Evolutionary conservation across 2,888 invertebrate genomes (phyloP), one percentile per base, ranked within the genome.

Genomic region (Ramazzottius varieornatus): DNA sequence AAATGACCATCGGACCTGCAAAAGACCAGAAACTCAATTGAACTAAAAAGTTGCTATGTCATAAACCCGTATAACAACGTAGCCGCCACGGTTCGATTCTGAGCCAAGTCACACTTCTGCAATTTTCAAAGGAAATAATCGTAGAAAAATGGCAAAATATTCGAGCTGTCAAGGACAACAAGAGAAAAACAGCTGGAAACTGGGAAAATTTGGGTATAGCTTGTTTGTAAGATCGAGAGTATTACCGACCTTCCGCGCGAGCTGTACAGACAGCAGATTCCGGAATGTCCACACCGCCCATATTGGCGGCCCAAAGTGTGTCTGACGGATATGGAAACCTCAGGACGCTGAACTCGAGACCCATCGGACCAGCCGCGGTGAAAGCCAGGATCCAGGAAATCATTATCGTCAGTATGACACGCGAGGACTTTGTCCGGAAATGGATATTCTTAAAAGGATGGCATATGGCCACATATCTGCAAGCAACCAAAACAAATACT

Each of bases 401-500:
- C 8, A 54, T 54, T 54, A 54, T 54, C 54, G 54, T 54, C 54
- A 54, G 29, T n/a, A 54, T 54, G 54, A 54, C 54, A 54, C 54
- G 54, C 54, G 54, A 54, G 4, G 54, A 54, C 29, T 54, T 54
- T 24, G 54, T 54, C 54, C 54, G 54, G 54, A 54, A 54, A 54
- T 54, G 54, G 24, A 54, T 54, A 54, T 54, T 54, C 29, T 54
- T 54, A 54, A 54, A 54, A 4, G 54, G 54, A 29, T 54, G 54
- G 29, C 54, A 54, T 54, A 54, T 54, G 54, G 54, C 54, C 8
- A 54, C 24, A 24, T 54, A 54, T 29, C 54, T 40, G 40, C 20
- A n/a, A n/a, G n/a, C n/a, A n/a, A n/a, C n/a, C n/a, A n/a, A n/a
- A n/a, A n/a, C n/a, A n/a, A n/a, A n/a, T n/a, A n/a, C n/a, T n/a